Evolutionary conservation across 2,888 invertebrate species (phyloP).

Genomic region (Luffia ferchaultella): DNA sequence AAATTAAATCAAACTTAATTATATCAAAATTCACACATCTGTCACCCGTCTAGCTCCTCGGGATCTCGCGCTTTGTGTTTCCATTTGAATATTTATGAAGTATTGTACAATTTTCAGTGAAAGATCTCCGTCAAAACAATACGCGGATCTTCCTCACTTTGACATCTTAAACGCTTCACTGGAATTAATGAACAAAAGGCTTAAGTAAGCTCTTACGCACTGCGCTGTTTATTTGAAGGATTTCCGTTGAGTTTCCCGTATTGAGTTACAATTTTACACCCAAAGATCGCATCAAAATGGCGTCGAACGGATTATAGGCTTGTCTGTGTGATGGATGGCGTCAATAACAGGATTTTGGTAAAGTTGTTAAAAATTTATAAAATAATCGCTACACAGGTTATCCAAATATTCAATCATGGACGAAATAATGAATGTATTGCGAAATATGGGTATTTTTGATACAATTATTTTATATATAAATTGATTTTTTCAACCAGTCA

Average conservation of each 20-base stretch:
- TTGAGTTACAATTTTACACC: background rate
- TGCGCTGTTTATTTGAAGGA: slow-evolving; percentile 29
- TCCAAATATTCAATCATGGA: too few species aligned
- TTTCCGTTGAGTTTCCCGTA: too few species aligned
- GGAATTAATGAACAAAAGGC: slow-evolving; percentile 53
- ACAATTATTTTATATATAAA: too few species aligned
- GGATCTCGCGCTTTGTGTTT: slow-evolving; percentile 43
- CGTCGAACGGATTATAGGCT: background rate
- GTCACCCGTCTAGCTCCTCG: slow-evolving; percentile 34
- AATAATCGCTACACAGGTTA: too few species aligned
- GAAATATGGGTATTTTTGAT: too few species aligned
- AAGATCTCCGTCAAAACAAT: slow-evolving; percentile 35
- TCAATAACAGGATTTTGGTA: too few species aligned
- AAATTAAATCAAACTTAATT: background rate
- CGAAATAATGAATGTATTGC: too few species aligned
- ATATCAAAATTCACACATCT: slow-evolving; percentile 27
- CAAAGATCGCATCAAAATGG: background rate
- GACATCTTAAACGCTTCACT: slow-evolving; percentile 1
- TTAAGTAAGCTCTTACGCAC: slow-evolving; percentile 45
- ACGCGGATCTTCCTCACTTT: slow-evolving; percentile 34
- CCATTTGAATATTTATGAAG: slow-evolving; percentile 64
- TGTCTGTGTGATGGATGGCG: background rate
- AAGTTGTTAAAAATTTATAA: too few species aligned
- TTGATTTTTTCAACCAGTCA: too few species aligned
- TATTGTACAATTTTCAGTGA: slow-evolving; percentile 52